Percentiles rank a stretch among this genome's conserved stretches.
phyloP scores from a whole-genome alignment of 2,113 vertebrate species.

The Phasianus colchicus region DNA sequence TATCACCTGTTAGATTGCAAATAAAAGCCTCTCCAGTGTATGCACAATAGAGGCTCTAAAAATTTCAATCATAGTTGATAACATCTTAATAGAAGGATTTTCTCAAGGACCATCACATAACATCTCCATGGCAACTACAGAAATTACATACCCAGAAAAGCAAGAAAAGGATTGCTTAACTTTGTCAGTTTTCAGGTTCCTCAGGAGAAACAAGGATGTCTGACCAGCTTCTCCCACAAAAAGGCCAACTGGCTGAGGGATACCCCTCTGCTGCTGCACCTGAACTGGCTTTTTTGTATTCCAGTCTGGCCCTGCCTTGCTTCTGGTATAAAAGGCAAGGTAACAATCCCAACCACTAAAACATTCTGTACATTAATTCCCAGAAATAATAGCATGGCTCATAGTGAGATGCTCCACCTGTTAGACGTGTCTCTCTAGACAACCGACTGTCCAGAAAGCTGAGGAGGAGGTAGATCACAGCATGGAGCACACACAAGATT shows the following conservation, averaged over 20 bases:
- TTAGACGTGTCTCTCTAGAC: not conserved
- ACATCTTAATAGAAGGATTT: conserved; percentile 6
- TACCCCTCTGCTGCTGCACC: not conserved
- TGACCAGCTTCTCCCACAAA: not conserved
- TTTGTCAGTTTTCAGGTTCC: not conserved
- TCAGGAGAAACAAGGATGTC: not conserved
- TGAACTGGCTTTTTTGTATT: not conserved
- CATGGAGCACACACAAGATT: not conserved
- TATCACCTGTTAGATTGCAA: not conserved
- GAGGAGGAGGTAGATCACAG: not conserved
- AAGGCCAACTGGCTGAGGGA: rapidly evolving
- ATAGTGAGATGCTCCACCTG: not conserved
- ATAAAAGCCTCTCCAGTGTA: not conserved
- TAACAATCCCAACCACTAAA: not conserved
- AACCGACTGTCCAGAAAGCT: not conserved
- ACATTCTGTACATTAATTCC: not conserved
- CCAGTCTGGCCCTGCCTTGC: not conserved
- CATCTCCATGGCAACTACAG: not conserved
- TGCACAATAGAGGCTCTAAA: not conserved
- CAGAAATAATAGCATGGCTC: not conserved
- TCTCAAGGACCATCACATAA: not conserved
- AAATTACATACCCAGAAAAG: not conserved
- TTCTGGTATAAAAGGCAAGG: not conserved
- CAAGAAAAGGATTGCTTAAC: not conserved
- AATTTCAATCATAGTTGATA: not conserved